Percentiles rank a stretch among this genome's conserved stretches.
Evolutionary conservation across 2,888 invertebrate species (phyloP).

Genomic region (Pandemis cinnamomeana): DNA sequence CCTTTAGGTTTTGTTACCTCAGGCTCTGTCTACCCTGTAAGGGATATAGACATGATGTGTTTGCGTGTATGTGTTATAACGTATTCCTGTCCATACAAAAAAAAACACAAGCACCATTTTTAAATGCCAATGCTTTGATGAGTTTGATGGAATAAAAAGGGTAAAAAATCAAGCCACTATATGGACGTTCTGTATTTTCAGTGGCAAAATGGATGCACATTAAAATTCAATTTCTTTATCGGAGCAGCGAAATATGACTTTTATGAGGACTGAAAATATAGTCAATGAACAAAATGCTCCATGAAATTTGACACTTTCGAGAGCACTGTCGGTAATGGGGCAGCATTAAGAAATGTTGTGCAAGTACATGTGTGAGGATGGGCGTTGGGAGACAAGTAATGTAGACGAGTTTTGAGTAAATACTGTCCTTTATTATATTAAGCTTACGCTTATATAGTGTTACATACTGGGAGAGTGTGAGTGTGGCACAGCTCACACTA

Average conservation of each 20-base stretch:
- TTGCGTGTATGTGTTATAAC: too few species aligned
- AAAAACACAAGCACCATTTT: not conserved
- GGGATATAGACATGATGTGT: too few species aligned
- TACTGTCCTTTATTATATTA: too few species aligned
- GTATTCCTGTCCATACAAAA: not conserved
- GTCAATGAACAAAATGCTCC: not conserved
- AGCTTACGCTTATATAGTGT: too few species aligned
- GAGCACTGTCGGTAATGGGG: not conserved
- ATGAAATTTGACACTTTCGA: slow-evolving; percentile 5
- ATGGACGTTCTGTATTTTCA: slow-evolving; percentile 9
- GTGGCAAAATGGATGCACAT: slow-evolving; percentile 23
- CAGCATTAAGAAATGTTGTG: not conserved
- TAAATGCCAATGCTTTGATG: not conserved
- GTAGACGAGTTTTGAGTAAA: too few species aligned
- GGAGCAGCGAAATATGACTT: slow-evolving; percentile 25
- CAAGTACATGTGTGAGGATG: too few species aligned
- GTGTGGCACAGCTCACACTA: too few species aligned
- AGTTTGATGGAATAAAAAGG: not conserved
- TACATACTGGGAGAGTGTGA: too few species aligned
- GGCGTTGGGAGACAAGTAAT: too few species aligned
- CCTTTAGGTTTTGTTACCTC: too few species aligned
- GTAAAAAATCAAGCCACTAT: not conserved
- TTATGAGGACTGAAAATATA: slow-evolving; percentile 27
- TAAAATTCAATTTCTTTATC: slow-evolving; percentile 38
- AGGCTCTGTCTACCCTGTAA: too few species aligned